phyloP scores from a whole-genome alignment of 2,888 invertebrate genomes.

The Pilophorus perplexus region DNA sequence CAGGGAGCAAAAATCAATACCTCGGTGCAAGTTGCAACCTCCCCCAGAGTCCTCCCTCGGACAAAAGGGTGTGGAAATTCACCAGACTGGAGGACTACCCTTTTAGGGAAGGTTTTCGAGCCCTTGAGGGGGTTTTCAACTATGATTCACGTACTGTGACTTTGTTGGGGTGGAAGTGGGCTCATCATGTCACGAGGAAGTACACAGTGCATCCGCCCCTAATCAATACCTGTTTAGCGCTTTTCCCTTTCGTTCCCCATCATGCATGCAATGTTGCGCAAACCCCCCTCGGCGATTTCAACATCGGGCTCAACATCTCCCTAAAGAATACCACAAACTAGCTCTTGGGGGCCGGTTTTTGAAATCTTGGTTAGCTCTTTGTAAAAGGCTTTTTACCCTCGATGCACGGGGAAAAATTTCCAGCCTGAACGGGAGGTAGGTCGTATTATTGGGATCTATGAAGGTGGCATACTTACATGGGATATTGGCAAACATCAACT shows the following conservation, averaged over 20 bases:
- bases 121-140: background rate
- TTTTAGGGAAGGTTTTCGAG: background rate
- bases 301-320: no score
- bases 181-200: constrained; percentile 38
- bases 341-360: no score
- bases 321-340: no score
- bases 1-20: constrained; percentile 42
- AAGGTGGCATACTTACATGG: no score
- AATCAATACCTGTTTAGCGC: constrained; percentile 35
- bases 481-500: no score
- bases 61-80: no score
- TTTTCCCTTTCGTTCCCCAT: background rate
- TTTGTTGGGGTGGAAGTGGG: background rate
- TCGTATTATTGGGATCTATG: no score
- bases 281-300: background rate
- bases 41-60: background rate
- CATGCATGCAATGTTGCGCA: background rate
- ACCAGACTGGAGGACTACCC: background rate
- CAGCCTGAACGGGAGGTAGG: no score
- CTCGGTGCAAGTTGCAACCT: constrained; percentile 29
- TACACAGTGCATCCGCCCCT: constrained; percentile 17
- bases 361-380: no score
- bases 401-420: no score
- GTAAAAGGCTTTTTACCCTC: no score
- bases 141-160: constrained; percentile 25